Base-by-base conservation (phyloP, 2,113 vertebrate species). In the Oxygymnocypris stewartii region DNA sequence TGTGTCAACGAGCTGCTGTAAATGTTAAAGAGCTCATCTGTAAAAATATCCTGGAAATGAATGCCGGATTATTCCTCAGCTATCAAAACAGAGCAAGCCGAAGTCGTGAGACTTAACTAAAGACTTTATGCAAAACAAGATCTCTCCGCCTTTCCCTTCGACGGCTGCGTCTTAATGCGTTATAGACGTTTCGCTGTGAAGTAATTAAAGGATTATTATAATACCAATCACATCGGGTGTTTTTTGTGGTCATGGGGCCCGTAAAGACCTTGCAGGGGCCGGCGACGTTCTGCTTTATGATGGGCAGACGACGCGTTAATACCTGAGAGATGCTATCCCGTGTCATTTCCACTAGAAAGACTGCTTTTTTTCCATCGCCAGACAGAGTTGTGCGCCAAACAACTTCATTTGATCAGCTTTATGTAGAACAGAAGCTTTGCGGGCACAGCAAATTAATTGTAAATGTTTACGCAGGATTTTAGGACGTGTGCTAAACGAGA, bases 391-490 rank as follows among this genome's bases (percentile, higher is more conserved):
- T 89, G 92, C 40, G 73, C 91, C 93, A 92, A 94, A 94, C 93
- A 94, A 92, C 92, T 93, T 93, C 87, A 95, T 95, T 95, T 94
- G 93, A 94, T 93, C 93, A 93, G 93, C 92, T 94, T 88, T 94
- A 94, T 94, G 93, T 92, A 93, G 94, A 95, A 89, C 90, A 92
- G 90, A 81, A 89, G 88, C 89, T 91, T 89, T 75, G 71, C 63
- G 63, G 79, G 79, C 79, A 65, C 20, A 87, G 90, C 89, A 92
- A 92, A 95, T 93, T 94, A 93, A 94, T 92, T 93, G 93, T 88
- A 93, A 94, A 94, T 95, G 94, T 95, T 95, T 94, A 94, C 93
- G 89, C 88, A 93, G 91, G 94, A 94, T 93, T 95, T 95, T 92
- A 91, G 92, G 89, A 89, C 92, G 92, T 91, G 91, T 94, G 93